These are phyloP conservation scores for Tortrix viridana DNA, from an alignment of 2,888 invertebrate species.

Conservation along the genomic window DNA sequence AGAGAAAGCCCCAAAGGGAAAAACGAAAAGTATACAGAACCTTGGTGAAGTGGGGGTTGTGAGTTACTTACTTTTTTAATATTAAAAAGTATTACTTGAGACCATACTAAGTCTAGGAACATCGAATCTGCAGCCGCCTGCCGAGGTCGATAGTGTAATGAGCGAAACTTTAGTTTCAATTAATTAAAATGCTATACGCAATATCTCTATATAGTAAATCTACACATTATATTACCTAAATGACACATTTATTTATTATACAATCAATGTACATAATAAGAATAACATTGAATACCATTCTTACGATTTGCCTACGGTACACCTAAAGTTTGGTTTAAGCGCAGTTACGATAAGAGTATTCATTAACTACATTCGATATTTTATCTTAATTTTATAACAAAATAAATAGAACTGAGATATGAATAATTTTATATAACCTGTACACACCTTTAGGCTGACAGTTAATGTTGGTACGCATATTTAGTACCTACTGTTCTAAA, in stretches of 20 bases:
- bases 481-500: conserved; percentile 52
- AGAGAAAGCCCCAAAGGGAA: neutral
- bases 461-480: conserved; percentile 48
- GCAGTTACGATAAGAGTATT: conserved; percentile 49
- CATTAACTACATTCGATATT: conserved; percentile 32
- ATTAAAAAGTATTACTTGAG: conserved; percentile 19
- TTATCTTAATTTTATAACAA: conserved; percentile 26
- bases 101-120: conserved; percentile 34
- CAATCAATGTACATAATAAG: conserved; percentile 62
- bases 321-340: conserved; percentile 55
- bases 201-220: conserved; percentile 53
- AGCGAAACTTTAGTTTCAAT: conserved; percentile 33
- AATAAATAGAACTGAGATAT: conserved; percentile 56
- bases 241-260: conserved; percentile 59
- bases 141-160: conserved; percentile 15
- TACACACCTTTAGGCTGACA: conserved; percentile 36
- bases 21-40: neutral
- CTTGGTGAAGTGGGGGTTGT: neutral
- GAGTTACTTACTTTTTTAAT: neutral
- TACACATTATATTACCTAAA: conserved; percentile 55
- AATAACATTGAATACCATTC: conserved; percentile 69
- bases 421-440: conserved; percentile 55
- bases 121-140: conserved; percentile 26
- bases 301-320: conserved; percentile 53
- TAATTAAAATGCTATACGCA: conserved; percentile 53